Conservation (phyloP, 2,797 vertebrate genomes). For the Australoheros facetus region DNA sequence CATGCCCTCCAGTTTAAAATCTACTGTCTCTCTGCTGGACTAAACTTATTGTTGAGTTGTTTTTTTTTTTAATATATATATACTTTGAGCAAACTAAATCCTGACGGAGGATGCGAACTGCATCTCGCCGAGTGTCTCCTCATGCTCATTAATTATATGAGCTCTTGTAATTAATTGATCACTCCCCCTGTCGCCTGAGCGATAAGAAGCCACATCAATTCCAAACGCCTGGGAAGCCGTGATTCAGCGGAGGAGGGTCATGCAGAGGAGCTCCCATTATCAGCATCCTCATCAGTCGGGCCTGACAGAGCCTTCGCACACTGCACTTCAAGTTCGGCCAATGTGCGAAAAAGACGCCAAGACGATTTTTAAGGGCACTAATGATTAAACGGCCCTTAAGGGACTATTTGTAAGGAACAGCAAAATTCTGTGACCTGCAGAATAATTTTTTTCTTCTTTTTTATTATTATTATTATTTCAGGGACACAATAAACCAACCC, state of each 20-base stretch:
- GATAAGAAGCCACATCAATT: constrained; percentile 68
- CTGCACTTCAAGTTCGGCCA: not conserved
- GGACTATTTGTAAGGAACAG: not conserved
- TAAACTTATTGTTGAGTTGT: too few relatives aligned
- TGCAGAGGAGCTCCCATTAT: constrained; percentile 36
- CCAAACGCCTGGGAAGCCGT: constrained; percentile 41
- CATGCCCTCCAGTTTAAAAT: not conserved
- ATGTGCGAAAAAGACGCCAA: not conserved
- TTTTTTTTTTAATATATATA: not conserved
- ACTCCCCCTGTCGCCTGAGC: constrained; percentile 50
- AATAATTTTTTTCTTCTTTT: not conserved
- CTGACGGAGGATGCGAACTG: not conserved
- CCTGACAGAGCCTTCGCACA: constrained; percentile 8
- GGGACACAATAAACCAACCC: not conserved
- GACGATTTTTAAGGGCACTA: not conserved
- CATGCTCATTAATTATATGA: constrained; percentile 72
- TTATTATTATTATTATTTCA: not conserved
- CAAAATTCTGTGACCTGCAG: not conserved
- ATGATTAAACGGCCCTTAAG: not conserved
- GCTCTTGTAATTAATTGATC: constrained; percentile 74
- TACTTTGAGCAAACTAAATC: not conserved
- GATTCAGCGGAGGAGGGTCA: constrained; percentile 62
- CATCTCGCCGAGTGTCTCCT: constrained; percentile 14
- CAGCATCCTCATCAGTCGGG: constrained; percentile 34
- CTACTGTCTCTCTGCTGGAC: not conserved